Evolutionary conservation across 1,140 invertebrate genomes (phyloP), one percentile per base, ranked within the genome.

Genomic region (Calliopsis andreniformis): DNA sequence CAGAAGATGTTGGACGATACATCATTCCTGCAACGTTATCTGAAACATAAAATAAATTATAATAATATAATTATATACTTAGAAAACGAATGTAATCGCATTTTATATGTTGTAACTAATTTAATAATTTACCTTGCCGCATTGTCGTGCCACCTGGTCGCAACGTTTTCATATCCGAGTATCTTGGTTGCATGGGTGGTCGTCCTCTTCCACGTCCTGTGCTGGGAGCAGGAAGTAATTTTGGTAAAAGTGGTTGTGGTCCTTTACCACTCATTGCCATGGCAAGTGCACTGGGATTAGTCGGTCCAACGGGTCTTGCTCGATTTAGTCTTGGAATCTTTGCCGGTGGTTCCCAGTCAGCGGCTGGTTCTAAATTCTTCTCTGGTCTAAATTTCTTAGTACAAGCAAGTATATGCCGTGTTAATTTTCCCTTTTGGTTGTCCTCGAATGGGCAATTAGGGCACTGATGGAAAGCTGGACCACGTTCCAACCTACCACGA

Each of bases 361-460:
- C 91, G 0, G 96, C 94, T 6, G 97, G 97, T 78, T 96, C 95
- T 77, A 98, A 86, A 89, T 98, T 98, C 35, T 95, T 92, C 68
- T 98, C 97, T 0, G 96, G 95, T 89, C 97, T 95, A 90, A 98
- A 98, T 89, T 97, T 97, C 91, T 98, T 98, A 20, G 95, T 93
- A 92, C 98, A 99, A 4, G 97, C 95, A n/a, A 96, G 93, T 75
- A 96, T 93, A 93, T 99, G 98, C 20, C 97, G 93, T 0, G 95
- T 97, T 62, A 98, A 91, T 92, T 98, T 98, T n/a, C 96, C 96
- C 91, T 98, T 98, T 69, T 97, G 96, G 88, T 98, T 98, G 85
- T 98, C 97, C 89, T 99, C 98, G 87, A 98, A 99, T 1, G 97
- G 96, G 93, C 98, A 99, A 87, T 98, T 97, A 0, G 97, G 95